Evolutionary conservation across 2,797 vertebrate genomes (phyloP).

Genomic region (Centroberyx gerrardi): DNA sequence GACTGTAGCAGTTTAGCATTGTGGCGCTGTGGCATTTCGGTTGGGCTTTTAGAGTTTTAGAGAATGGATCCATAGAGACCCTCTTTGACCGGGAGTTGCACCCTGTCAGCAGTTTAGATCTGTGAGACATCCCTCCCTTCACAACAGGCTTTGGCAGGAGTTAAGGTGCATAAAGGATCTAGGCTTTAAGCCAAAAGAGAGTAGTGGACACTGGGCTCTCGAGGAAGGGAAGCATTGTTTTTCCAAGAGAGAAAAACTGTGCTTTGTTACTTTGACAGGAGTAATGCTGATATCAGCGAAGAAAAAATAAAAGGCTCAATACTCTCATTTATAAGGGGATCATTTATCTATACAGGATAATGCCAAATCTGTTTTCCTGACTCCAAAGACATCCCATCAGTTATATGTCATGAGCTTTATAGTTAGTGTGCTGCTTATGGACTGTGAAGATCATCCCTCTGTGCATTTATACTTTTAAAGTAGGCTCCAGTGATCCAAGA

Average conservation of each 20-base stretch:
- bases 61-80: background rate
- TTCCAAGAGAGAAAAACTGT: background rate
- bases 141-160: background rate
- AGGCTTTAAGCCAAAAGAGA: background rate
- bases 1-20: constrained; percentile 61
- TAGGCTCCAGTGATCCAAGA: background rate
- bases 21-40: constrained; percentile 32
- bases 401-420: no score
- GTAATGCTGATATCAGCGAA: background rate
- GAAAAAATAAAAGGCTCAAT: background rate
- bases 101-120: background rate
- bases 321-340: no score
- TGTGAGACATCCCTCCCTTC: background rate
- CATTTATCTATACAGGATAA: no score
- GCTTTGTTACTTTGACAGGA: background rate
- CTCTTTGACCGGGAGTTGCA: constrained; percentile 6
- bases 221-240: background rate
- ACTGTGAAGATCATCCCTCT: background rate
- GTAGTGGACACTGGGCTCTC: background rate
- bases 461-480: background rate
- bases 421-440: background rate
- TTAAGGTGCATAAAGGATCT: background rate
- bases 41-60: background rate
- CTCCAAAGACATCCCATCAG: no score
- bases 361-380: no score